Base-by-base conservation (phyloP, 2,888 invertebrate genomes). In the Odontocerum albicorne region DNA sequence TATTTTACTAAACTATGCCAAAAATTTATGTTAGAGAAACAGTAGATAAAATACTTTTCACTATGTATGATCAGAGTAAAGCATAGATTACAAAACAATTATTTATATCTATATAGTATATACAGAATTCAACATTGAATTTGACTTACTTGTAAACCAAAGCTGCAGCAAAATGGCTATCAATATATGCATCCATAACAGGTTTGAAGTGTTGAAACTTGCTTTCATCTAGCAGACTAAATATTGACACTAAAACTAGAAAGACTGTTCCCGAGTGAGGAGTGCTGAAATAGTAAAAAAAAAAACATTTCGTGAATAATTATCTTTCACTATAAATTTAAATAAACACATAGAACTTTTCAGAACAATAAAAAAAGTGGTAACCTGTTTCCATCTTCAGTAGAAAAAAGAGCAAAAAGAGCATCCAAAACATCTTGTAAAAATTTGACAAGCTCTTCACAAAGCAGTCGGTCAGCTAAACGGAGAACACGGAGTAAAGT, bases 131-230 rank as follows among this genome's bases (percentile, higher is more conserved):
- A n/a, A n/a, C n/a, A n/a, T n/a, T n/a, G n/a, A n/a, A 36, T 35
- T 13, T 12, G 50, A 73, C 83, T 74, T 73, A 90, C 90, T 93
- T 94, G 74, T 96, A 95, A 13, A 96, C 96, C 10, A 96, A 79
- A 0, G 96, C 93, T 1, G 95, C 95, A 0, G 96, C 93, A 74
- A 97, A 96, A 70, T 95, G 95, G 62, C 92, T 90, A 63, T 90
- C 89, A 47, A 96, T 94, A 67, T 97, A 97, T 1, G 92, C 92
- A 66, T 96, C 94, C 71, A 96, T 85, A 0, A 96, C 94, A 0
- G 95, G 93, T 63, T 91, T 88, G 72, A 96, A 96, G 68, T 96
- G 94, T 68, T 95, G 92, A 72, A 95, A 96, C 65, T 95, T 90
- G 50, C 85, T 87, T 66, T 95, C 92, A 65, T 95, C 92, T 55